Evolutionary conservation across 2,888 invertebrate genomes (phyloP), one percentile per base, ranked within the genome.

Genomic region (Caenorhabditis uteleia): DNA sequence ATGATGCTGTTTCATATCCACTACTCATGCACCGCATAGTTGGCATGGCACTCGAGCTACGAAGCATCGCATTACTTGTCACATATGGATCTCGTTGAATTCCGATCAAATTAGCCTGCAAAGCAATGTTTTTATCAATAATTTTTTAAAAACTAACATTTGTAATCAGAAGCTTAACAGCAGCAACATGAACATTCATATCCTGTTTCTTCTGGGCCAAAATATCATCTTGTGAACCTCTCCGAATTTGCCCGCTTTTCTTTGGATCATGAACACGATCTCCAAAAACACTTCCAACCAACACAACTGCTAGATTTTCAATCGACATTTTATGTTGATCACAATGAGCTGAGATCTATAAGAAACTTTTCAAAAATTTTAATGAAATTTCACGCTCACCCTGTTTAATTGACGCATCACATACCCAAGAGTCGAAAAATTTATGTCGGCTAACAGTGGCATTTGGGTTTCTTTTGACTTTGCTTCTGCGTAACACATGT

Each of bases 271-370:
- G 50, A 42, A 62, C 53, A 40, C 42, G 53, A 25, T 72, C 72
- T 12, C 65, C 57, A 36, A 77, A 74, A 7, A 77, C 56, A 16
- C 74, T 61, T 5, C 68, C 70, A 7, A 75, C 71, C 18, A 77
- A 62, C 1, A 77, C 75, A 0, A 67, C 57, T 0, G 75, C 73
- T 26, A 77, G 48, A 39, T 77, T 77, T 8, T 65, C 58, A 7
- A 64, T 38, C 10, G 65, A 58, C 77, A 77, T 77, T 47, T 68
- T 69, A 36, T 77, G 65, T 4, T 45, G 21, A 6, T 56, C 64
- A 18, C 61, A 55, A 27, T 68, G 48, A 1, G 34, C 20, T 2
- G 70, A 49, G 10, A 68, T 54, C 67, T 70, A 55, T 34, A 47
- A 42, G 27, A 21, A 39, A 6, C 6, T 31, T 31, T 29, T 31